Conservation (phyloP, 2,113 vertebrate species). For the Alligator sinensis region DNA sequence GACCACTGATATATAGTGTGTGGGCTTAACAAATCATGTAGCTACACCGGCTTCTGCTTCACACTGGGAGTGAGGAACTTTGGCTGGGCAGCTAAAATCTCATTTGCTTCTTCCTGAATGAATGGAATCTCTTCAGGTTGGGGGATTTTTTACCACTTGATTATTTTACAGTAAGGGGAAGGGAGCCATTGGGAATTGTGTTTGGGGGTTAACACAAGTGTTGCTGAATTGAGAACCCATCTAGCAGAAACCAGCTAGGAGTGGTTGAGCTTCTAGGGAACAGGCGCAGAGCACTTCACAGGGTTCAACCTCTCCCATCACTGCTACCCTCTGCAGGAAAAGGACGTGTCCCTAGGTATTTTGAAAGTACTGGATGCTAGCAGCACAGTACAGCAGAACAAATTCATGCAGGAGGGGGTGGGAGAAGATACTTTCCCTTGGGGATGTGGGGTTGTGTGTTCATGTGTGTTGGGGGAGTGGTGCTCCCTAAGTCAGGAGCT, state of each 20-base stretch:
- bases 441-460: neutral
- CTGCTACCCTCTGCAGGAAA: neutral
- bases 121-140: neutral
- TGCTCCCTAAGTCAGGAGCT: neutral
- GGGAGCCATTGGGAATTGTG: neutral
- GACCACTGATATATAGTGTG: neutral
- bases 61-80: neutral
- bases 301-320: neutral
- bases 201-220: neutral
- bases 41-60: neutral
- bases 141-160: neutral
- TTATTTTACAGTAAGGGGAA: neutral
- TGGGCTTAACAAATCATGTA: neutral
- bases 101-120: neutral
- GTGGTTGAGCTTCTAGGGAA: neutral
- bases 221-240: neutral
- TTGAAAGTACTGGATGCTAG: neutral
- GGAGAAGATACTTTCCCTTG: fast-evolving
- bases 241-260: neutral
- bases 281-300: neutral
- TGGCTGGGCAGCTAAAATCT: neutral
- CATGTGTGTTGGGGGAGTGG: too few relatives aligned
- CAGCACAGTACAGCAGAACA: neutral
- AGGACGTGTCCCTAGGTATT: fast-evolving
- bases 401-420: neutral